Evolutionary conservation across 2,888 invertebrate species (phyloP).

Genomic region (Hydroisotoma schaefferi): DNA sequence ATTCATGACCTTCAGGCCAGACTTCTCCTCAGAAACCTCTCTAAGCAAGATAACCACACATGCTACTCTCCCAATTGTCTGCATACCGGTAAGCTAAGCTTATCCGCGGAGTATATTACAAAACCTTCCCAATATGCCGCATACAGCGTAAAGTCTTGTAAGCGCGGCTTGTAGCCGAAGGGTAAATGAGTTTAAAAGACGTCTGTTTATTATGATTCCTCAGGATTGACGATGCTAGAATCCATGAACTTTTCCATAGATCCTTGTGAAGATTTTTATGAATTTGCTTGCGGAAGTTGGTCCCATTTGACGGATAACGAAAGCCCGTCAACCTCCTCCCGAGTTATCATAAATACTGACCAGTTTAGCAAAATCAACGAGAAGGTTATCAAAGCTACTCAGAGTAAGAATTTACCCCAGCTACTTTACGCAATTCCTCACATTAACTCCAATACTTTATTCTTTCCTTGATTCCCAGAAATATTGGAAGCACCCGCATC

Average conservation of each 20-base stretch:
- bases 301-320: not conserved
- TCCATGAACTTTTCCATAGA: slow-evolving; percentile 32
- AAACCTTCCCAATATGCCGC: too few relatives aligned
- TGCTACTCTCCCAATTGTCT: slow-evolving; percentile 36
- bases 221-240: slow-evolving; percentile 32
- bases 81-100: slow-evolving; percentile 29
- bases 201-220: not conserved
- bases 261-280: slow-evolving; percentile 38
- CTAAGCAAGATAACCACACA: slow-evolving; percentile 23
- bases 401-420: slow-evolving; percentile 20
- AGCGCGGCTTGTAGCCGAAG: not conserved
- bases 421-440: not conserved
- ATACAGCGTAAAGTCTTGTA: not conserved
- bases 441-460: not conserved
- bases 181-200: not conserved
- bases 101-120: too few relatives aligned
- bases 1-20: slow-evolving; percentile 22
- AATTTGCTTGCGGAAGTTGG: slow-evolving; percentile 37
- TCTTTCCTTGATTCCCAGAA: not conserved
- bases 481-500: slow-evolving; percentile 1
- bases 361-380: slow-evolving; percentile 39
- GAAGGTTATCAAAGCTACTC: slow-evolving; percentile 32
- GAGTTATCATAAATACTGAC: slow-evolving; percentile 9
- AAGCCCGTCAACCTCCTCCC: not conserved
- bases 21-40: slow-evolving; percentile 23